Evolutionary conservation across 2,797 vertebrate species (phyloP).

Genomic region (Uromys caudimaculatus): DNA sequence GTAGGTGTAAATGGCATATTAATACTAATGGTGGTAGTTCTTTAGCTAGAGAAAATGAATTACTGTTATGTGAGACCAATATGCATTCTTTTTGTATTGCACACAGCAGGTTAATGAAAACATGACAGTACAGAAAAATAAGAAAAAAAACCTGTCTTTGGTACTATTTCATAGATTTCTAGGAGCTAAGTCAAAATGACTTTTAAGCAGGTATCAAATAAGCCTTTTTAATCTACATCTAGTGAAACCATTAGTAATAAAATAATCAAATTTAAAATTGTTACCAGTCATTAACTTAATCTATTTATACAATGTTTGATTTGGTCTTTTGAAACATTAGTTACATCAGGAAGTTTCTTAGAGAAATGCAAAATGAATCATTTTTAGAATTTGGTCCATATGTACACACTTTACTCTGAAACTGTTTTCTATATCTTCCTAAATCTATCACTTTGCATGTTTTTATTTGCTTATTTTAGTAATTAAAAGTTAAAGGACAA

Average conservation of each 20-base stretch:
- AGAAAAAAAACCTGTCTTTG: neutral
- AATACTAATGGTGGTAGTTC: slow-evolving; percentile 30
- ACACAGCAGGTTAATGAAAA: neutral
- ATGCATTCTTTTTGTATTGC: neutral
- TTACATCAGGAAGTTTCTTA: neutral
- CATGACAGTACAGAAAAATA: slow-evolving; percentile 12
- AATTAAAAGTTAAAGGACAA: neutral
- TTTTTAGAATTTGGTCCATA: neutral
- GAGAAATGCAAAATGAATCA: neutral
- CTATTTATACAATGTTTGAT: neutral
- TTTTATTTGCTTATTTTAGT: neutral
- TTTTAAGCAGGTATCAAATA: neutral
- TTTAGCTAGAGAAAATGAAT: slow-evolving; percentile 8
- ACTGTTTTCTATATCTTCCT: neutral
- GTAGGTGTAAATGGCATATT: neutral
- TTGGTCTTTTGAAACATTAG: neutral
- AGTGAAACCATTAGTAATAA: neutral
- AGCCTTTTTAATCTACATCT: neutral
- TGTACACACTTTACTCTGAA: neutral
- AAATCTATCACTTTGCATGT: neutral
- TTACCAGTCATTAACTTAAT: neutral
- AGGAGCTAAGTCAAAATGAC: neutral
- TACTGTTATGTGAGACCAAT: slow-evolving; percentile 17
- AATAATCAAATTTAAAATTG: neutral
- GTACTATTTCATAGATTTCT: slow-evolving; percentile 3